phyloP scores from a whole-genome alignment of 2,888 invertebrate genomes.

The Leptinotarsa juncta region DNA sequence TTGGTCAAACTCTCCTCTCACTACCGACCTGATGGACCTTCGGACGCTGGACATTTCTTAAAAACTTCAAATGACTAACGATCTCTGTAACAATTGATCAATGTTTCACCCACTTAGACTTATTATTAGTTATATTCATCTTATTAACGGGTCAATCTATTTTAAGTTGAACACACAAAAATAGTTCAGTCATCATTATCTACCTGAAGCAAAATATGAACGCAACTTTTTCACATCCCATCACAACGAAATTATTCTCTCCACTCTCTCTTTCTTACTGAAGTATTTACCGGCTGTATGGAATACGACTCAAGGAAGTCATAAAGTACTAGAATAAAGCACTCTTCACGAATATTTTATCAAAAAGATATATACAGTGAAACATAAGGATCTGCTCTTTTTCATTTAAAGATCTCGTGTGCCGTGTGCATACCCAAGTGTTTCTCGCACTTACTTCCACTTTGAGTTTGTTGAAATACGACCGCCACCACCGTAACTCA shows the following conservation, averaged over 20 bases:
- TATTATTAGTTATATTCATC: too few species aligned
- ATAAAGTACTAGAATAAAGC: conserved; percentile 59
- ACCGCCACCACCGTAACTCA: background rate
- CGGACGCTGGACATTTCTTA: too few species aligned
- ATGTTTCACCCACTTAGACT: too few species aligned
- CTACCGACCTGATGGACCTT: too few species aligned
- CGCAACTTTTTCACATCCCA: conserved; percentile 16
- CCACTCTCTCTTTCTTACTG: conserved; percentile 47
- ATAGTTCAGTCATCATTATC: background rate
- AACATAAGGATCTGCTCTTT: conserved; percentile 22
- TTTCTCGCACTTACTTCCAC: conserved; percentile 19
- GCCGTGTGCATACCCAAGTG: conserved; percentile 20
- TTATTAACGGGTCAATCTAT: too few species aligned
- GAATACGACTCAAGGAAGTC: conserved; percentile 54
- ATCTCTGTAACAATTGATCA: too few species aligned
- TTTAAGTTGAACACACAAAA: too few species aligned
- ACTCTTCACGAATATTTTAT: conserved; percentile 59
- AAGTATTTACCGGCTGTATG: conserved; percentile 56
- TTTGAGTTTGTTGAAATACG: conserved; percentile 11
- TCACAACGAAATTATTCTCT: conserved; percentile 57
- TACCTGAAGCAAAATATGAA: background rate
- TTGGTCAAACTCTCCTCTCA: too few species aligned
- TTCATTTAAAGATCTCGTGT: conserved; percentile 20
- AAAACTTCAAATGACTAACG: too few species aligned
- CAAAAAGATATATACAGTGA: conserved; percentile 55